Evolutionary conservation across 1,140 invertebrate species (phyloP).

Genomic region (Drosophila trapezifrons): DNA sequence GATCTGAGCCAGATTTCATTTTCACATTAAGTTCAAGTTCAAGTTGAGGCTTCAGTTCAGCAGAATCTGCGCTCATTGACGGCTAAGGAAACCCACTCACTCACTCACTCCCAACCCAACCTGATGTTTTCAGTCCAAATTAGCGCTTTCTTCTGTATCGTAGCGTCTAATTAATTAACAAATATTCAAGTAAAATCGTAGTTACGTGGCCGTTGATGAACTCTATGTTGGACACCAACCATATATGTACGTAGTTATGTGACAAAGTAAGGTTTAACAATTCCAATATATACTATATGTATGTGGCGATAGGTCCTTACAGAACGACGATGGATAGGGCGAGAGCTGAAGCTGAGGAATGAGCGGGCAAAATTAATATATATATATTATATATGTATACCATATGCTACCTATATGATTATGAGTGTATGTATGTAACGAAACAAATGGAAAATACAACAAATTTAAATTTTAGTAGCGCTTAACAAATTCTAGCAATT

Average conservation of each 20-base stretch:
- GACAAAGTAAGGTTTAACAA: slow-evolving; percentile 63
- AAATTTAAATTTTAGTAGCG: slow-evolving; percentile 83
- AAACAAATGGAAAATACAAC: slow-evolving; percentile 64
- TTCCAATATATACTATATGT: slow-evolving; percentile 38
- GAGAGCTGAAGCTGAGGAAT: slow-evolving; percentile 11
- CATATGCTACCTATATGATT: slow-evolving; percentile 54
- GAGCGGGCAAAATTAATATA: slow-evolving; percentile 35
- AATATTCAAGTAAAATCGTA: slow-evolving; percentile 4
- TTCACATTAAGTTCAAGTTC: slow-evolving; percentile 22
- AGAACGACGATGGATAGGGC: not conserved
- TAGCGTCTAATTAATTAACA: not conserved
- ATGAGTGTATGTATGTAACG: slow-evolving; percentile 49
- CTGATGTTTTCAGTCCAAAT: slow-evolving; percentile 26
- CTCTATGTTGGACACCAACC: slow-evolving; percentile 60
- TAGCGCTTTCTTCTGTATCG: slow-evolving; percentile 14
- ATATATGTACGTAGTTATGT: slow-evolving; percentile 29
- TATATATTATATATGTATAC: slow-evolving; percentile 58
- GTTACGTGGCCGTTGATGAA: slow-evolving; percentile 26
- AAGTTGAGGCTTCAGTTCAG: slow-evolving; percentile 9
- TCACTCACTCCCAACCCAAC: not conserved
- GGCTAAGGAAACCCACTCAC: not conserved
- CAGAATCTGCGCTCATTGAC: slow-evolving; percentile 23
- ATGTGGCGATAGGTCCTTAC: slow-evolving; percentile 27
- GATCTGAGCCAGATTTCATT: slow-evolving; percentile 44
- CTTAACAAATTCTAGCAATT: slow-evolving; percentile 83